These are phyloP conservation scores for fruit fly (Drosophila melanogaster) DNA, from an alignment of 1,140 invertebrate genomes.

Conservation along the genomic window DNA sequence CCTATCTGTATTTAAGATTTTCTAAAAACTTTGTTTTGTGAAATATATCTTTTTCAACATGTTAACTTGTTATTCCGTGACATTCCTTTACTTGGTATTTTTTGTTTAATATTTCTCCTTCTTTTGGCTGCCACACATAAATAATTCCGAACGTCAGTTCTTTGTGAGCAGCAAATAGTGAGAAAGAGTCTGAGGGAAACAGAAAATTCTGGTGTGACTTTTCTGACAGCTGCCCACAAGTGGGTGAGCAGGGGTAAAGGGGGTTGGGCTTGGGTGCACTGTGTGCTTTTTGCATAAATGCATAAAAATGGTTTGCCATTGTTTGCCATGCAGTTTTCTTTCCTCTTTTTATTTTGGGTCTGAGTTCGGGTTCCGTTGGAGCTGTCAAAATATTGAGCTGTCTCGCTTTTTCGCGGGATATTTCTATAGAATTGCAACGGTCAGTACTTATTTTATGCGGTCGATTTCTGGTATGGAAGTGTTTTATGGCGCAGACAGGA, in stretches of 20 bases:
- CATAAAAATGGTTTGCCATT: slow-evolving; percentile 81
- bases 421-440: slow-evolving; percentile 53
- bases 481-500: slow-evolving; percentile 64
- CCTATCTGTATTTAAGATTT: neutral
- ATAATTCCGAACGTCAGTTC: slow-evolving; percentile 71
- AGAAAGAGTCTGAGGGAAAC: slow-evolving; percentile 22
- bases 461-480: slow-evolving; percentile 46
- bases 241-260: slow-evolving; percentile 1
- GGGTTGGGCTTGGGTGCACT: neutral
- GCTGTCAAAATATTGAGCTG: slow-evolving; percentile 82
- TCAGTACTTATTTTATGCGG: slow-evolving; percentile 46
- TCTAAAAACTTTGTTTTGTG: neutral
- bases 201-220: slow-evolving; percentile 69
- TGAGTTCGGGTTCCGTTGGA: slow-evolving; percentile 39
- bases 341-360: slow-evolving; percentile 6
- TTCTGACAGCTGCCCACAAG: slow-evolving; percentile 64
- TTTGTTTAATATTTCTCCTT: slow-evolving; percentile 34
- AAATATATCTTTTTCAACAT: too few relatives aligned
- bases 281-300: slow-evolving; percentile 77
- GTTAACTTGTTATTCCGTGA: slow-evolving; percentile 29
- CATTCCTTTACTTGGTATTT: slow-evolving; percentile 3
- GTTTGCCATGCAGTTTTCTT: slow-evolving; percentile 61
- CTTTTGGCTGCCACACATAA: slow-evolving; percentile 38
- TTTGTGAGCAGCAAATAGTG: slow-evolving; percentile 60
- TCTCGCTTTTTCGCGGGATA: slow-evolving; percentile 53